These are phyloP conservation scores for Macropus fuliginosus DNA, from an alignment of 2,797 vertebrate species.

Conservation along the genomic window DNA sequence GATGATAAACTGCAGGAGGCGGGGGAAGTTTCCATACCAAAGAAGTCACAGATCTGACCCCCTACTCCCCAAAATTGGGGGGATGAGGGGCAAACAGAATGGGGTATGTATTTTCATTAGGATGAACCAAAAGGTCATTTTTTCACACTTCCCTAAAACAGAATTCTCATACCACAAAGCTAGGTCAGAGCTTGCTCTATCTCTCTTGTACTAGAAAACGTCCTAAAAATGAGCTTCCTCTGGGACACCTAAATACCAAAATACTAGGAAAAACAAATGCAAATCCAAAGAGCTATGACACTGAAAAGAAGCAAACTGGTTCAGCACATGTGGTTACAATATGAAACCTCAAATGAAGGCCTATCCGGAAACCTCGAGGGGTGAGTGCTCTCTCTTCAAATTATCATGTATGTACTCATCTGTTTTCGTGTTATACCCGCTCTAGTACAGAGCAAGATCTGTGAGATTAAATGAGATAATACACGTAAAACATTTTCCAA, in stretches of 20 bases:
- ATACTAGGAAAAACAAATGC: not conserved
- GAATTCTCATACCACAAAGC: slow-evolving; percentile 9
- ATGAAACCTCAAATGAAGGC: slow-evolving; percentile 4
- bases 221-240: not conserved
- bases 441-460: not conserved
- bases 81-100: not conserved
- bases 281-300: not conserved
- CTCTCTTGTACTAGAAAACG: not conserved
- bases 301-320: not conserved
- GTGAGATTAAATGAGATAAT: not conserved
- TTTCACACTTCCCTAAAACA: not conserved
- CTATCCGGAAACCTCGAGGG: not conserved
- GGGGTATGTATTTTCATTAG: slow-evolving; percentile 14
- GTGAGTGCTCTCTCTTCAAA: not conserved
- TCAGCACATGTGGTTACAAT: slow-evolving; percentile 5
- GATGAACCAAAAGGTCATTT: slow-evolving; percentile 13
- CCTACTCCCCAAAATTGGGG: no score
- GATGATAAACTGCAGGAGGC: not conserved
- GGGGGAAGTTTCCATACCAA: not conserved
- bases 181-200: not conserved
- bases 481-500: not conserved
- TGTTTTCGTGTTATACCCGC: not conserved
- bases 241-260: slow-evolving; percentile 26
- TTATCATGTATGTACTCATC: not conserved
- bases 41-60: not conserved